Base-by-base conservation (phyloP, 2,797 vertebrate species). In the Calcarius lapponicus region DNA sequence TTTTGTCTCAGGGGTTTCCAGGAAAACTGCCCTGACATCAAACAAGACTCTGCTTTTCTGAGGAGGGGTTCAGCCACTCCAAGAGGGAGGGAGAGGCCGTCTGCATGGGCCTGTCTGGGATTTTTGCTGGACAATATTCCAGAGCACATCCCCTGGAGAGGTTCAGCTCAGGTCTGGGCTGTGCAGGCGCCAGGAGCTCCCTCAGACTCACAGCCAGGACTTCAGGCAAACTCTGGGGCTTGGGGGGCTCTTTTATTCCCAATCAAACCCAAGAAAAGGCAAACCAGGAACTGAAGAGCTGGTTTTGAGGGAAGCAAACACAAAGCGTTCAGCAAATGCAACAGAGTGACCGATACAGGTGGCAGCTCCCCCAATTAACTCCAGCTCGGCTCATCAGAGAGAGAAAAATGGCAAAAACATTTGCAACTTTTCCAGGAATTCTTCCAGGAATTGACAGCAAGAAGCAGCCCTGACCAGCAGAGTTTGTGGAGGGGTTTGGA, bases 1-100 rank as follows among this genome's bases (percentile, higher is more conserved):
- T 29, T 90, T 75, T 67, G 45, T 48, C 83, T 80, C 47, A 1
- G 75, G 88, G 91, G 72, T 26, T 95, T 64, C 94, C 79, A 86
- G 58, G 70, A 80, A 92, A 58, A 28, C 92, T 86, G 92, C 79
- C 85, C 93, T 76, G 69, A 64, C 34, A 32, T 57, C 48, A 66
- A 86, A 92, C 10, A 73, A 70, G 36, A 57, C 7, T 25, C 15
- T 71, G 86, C 76, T 88, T 54, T 66, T 61, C 84, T 57, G 36
- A 53, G 61, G 67, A 71, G 47, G 88, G 86, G 32, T 43, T 54
- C 50, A 4, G 4, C 0, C 57, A 20, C 67, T 34, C 38, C 28
- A 9, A 8, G 50, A 82, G 54, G 43, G 70, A 57, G 34, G 34
- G 51, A 69, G 51, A 90, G 48, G 43, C 72, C 51, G 29, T 69